A percentile compares a stretch with the other conserved stretches of the same genome.
phyloP scores from a whole-genome alignment of 2,888 invertebrate genomes.

The Melolontha melolontha region DNA sequence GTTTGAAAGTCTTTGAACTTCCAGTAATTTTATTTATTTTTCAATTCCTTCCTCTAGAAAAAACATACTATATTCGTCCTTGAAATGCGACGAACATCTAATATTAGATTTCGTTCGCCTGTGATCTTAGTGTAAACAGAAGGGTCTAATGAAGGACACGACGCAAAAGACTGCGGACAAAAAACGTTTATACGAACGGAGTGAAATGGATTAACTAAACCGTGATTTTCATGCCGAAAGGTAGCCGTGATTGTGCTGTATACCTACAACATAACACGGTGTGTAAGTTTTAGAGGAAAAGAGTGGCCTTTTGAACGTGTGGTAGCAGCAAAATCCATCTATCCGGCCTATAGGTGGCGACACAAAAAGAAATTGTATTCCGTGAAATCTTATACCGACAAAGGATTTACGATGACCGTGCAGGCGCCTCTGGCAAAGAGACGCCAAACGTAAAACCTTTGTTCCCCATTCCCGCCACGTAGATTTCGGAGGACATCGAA shows the following conservation, averaged over 20 bases:
- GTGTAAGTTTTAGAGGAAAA: neutral
- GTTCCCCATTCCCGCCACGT: constrained; percentile 1
- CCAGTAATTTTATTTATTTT: too few species aligned
- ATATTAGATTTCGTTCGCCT: constrained; percentile 4
- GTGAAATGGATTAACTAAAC: neutral
- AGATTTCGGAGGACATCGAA: neutral
- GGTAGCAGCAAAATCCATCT: constrained; percentile 1
- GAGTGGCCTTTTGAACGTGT: neutral
- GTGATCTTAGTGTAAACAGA: constrained; percentile 11
- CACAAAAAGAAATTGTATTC: constrained; percentile 1
- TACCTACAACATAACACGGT: neutral
- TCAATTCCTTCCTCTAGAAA: too few species aligned
- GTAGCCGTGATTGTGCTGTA: neutral
- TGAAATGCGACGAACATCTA: neutral
- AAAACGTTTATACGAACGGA: neutral
- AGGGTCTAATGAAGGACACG: constrained; percentile 13
- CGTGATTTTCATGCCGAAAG: constrained; percentile 1
- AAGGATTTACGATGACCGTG: constrained; percentile 4
- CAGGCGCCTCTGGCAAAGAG: constrained; percentile 1
- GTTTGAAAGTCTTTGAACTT: too few species aligned
- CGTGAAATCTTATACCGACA: constrained; percentile 16
- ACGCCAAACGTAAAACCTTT: constrained; percentile 14
- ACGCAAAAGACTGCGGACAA: constrained; percentile 2
- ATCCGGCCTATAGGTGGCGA: neutral
- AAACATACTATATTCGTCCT: neutral